Percentiles rank a stretch among this genome's conserved stretches.
These are phyloP conservation scores for Muntiacus muntjak DNA, from an alignment of 2,113 vertebrate genomes.

Conservation along the genomic window DNA sequence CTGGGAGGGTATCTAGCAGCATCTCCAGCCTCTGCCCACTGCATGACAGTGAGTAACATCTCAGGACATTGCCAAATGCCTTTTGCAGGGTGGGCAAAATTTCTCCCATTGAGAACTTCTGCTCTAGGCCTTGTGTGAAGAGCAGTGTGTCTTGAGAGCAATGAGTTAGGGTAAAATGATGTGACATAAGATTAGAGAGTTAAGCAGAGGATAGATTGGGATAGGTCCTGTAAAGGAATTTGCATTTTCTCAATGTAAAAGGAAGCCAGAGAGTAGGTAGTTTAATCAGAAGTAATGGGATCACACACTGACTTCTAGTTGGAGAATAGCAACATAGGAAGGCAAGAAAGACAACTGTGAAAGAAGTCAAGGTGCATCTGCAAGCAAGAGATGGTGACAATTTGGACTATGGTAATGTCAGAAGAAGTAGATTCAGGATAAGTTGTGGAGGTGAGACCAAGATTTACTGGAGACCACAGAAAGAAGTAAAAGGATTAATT, in stretches of 20 bases:
- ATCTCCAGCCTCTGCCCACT: neutral
- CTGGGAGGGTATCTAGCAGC: neutral
- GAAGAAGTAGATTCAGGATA: neutral
- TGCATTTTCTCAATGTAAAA: neutral
- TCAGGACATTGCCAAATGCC: neutral
- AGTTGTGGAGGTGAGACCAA: neutral
- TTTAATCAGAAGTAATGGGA: neutral
- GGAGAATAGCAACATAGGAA: neutral
- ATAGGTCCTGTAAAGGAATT: neutral
- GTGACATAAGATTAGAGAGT: neutral
- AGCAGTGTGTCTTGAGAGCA: neutral
- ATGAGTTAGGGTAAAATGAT: neutral
- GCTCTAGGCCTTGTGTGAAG: neutral
- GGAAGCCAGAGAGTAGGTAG: neutral
- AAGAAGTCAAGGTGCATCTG: neutral
- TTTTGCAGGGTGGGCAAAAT: neutral
- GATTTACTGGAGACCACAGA: neutral
- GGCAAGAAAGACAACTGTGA: neutral
- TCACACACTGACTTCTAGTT: neutral
- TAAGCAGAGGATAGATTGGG: neutral
- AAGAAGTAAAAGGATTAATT: neutral
- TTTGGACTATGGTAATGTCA: neutral
- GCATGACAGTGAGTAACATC: neutral
- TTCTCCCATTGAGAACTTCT: neutral
- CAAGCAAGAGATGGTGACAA: neutral